phyloP scores from a whole-genome alignment of 1,140 invertebrate genomes.

The Drosophila gunungcola region DNA sequence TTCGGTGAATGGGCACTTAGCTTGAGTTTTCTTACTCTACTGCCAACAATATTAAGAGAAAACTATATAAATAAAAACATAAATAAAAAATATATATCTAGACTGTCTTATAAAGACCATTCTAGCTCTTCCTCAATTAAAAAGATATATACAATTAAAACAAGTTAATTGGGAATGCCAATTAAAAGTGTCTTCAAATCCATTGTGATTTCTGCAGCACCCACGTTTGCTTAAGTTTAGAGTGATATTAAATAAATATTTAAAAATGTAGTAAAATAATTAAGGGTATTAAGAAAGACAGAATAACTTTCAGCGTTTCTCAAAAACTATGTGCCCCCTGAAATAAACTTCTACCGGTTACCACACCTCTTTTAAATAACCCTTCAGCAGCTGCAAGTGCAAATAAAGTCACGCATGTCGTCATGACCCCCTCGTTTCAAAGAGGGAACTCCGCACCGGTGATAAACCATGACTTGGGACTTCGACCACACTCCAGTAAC shows the following conservation, averaged over 20 bases:
- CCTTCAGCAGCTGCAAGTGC: constrained; percentile 42
- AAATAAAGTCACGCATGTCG: constrained; percentile 57
- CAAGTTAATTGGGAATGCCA: no score
- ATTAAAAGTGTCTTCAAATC: no score
- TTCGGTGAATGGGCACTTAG: neutral
- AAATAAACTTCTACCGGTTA: neutral
- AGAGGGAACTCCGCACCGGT: constrained; percentile 3
- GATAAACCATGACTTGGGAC: constrained; percentile 52
- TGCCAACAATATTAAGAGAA: neutral
- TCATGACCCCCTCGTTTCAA: constrained; percentile 11
- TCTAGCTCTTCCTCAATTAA: no score
- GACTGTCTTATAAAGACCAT: no score
- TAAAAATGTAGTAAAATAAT: no score
- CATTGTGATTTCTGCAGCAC: no score
- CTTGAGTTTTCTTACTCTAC: neutral
- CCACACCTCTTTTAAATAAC: constrained; percentile 9
- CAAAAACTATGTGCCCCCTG: neutral
- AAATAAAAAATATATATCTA: no score
- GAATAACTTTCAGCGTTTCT: no score
- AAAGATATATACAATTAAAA: no score
- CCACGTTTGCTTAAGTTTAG: no score
- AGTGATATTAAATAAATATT: no score
- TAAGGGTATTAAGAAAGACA: no score
- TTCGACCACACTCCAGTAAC: constrained; percentile 25
- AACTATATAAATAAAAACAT: neutral